These are phyloP conservation scores for Acronicta leporina DNA, from an alignment of 2,888 invertebrate genomes.

Conservation along the genomic window DNA sequence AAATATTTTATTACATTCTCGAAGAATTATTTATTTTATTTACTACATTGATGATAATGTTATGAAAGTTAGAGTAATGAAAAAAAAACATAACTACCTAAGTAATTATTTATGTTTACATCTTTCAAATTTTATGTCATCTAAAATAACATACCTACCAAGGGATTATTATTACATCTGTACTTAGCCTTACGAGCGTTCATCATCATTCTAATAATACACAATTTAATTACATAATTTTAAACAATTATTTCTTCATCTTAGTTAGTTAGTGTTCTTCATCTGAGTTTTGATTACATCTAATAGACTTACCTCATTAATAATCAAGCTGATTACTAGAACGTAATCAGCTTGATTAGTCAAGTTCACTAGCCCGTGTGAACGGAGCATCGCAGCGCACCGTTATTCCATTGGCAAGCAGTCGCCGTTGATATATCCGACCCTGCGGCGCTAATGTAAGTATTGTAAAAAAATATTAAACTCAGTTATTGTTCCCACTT, in stretches of 20 bases:
- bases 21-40: neutral
- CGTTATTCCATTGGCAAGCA: conserved; percentile 72
- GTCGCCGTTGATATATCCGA: conserved; percentile 70
- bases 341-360: conserved; percentile 40
- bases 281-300: conserved; percentile 38
- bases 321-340: conserved; percentile 39
- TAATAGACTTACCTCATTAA: conserved; percentile 44
- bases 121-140: too few species aligned
- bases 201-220: conserved; percentile 21
- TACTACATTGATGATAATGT: too few species aligned
- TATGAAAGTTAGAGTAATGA: too few species aligned
- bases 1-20: too few species aligned
- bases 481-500: conserved; percentile 41
- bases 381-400: conserved; percentile 58
- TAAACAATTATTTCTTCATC: conserved; percentile 19
- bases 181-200: neutral
- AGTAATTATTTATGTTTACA: neutral
- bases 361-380: conserved; percentile 37
- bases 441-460: conserved; percentile 53
- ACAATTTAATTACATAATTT: conserved; percentile 22
- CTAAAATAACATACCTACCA: neutral
- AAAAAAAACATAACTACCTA: too few species aligned
- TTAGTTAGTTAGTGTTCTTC: too few species aligned
- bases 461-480: conserved; percentile 64
- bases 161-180: neutral